A percentile compares a stretch with the other conserved stretches of the same genome.
Conservation (phyloP, 2,113 vertebrate species). For the Pseudopodoces humilis region DNA sequence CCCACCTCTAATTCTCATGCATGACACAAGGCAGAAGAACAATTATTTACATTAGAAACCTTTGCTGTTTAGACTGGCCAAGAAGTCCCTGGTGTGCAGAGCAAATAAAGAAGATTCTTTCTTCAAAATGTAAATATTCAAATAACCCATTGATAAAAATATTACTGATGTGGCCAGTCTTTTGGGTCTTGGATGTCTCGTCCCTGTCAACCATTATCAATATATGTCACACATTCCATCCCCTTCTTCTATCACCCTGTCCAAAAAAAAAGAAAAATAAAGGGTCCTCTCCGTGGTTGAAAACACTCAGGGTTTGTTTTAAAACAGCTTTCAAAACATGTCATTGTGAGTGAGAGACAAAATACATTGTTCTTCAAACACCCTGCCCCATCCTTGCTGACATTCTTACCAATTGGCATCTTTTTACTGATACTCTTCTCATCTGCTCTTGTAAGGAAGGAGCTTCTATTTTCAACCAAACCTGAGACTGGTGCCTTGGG, state of each 20-base stretch:
- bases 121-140: constrained; percentile 34
- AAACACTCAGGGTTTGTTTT: not conserved
- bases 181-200: not conserved
- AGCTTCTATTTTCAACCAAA: not conserved
- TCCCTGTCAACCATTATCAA: not conserved
- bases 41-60: constrained; percentile 44
- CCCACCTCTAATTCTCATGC: not conserved
- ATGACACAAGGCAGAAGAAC: constrained; percentile 8
- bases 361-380: not conserved
- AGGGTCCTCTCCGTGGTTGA: not conserved
- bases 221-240: not conserved
- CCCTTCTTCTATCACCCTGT: not conserved
- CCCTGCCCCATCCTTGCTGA: not conserved
- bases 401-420: not conserved
- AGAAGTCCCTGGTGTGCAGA: not conserved
- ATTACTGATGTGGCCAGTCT: not conserved
- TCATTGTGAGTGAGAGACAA: not conserved
- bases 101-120: constrained; percentile 25
- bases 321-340: constrained; percentile 25
- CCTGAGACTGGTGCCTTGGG: fast-evolving
- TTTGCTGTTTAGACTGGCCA: constrained; percentile 42
- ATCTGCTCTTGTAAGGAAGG: not conserved
- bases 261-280: not conserved
- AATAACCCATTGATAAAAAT: constrained; percentile 36
- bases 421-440: not conserved